A percentile compares a stretch with the other conserved stretches of the same genome.
phyloP scores from a whole-genome alignment of 2,888 invertebrate genomes.

The Linnaemya tessellans region DNA sequence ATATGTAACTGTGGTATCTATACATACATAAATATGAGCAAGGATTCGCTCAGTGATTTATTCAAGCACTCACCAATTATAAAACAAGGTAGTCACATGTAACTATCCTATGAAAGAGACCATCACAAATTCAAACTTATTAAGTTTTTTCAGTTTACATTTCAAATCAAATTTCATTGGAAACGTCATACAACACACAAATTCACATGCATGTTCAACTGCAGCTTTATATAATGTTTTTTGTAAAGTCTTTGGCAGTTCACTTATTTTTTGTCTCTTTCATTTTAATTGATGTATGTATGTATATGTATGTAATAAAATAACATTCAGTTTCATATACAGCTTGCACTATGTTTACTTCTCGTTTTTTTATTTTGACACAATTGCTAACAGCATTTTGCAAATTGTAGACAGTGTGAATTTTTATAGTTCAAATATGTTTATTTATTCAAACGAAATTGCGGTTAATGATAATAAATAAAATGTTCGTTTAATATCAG shows the following conservation, averaged over 20 bases:
- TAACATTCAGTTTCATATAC: conserved; percentile 45
- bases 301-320: conserved; percentile 42
- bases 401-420: conserved; percentile 18
- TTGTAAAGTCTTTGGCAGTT: not conserved
- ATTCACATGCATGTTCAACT: not conserved
- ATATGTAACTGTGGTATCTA: not conserved
- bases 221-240: not conserved
- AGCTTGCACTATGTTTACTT: not conserved
- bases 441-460: conserved; percentile 20
- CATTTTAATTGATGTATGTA: conserved; percentile 34
- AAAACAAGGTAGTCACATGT: not conserved
- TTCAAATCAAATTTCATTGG: not conserved
- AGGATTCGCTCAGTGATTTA: not conserved
- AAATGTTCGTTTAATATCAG: conserved; percentile 32
- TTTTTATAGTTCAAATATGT: conserved; percentile 24
- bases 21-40: not conserved
- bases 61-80: not conserved
- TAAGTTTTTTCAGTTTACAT: not conserved
- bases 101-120: not conserved
- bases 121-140: not conserved
- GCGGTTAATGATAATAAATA: conserved; percentile 37
- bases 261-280: conserved; percentile 13
- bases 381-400: conserved; percentile 18
- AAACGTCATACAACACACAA: not conserved
- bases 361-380: conserved; percentile 2